phyloP scores from a whole-genome alignment of 2,888 invertebrate species.

The Patella caerulea region DNA sequence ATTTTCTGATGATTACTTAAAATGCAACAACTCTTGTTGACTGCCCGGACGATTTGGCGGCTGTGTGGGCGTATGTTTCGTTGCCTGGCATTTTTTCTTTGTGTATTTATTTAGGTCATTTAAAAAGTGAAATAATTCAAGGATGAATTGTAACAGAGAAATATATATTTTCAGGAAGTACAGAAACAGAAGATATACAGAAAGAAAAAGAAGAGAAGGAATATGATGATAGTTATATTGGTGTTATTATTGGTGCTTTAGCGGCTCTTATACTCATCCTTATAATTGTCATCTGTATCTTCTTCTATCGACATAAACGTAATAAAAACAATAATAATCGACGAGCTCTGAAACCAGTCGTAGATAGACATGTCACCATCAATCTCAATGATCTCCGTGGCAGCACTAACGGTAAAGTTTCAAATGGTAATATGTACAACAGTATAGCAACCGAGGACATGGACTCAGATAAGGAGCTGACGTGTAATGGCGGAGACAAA shows the following conservation, averaged over 20 bases:
- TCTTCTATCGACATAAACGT: slow-evolving; percentile 73
- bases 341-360: slow-evolving; percentile 57
- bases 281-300: slow-evolving; percentile 80
- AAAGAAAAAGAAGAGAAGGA: slow-evolving; percentile 41
- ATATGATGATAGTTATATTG: slow-evolving; percentile 59
- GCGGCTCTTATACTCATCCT: slow-evolving; percentile 79
- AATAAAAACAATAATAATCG: slow-evolving; percentile 64
- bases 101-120: too few relatives aligned
- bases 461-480: slow-evolving; percentile 64
- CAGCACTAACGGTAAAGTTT: slow-evolving; percentile 61
- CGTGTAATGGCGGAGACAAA: slow-evolving; percentile 51
- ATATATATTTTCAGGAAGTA: background rate
- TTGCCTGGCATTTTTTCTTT: too few relatives aligned
- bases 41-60: too few relatives aligned
- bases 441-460: slow-evolving; percentile 70
- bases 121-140: too few relatives aligned
- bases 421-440: slow-evolving; percentile 72
- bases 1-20: too few relatives aligned
- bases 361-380: slow-evolving; percentile 75
- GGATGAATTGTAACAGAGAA: background rate
- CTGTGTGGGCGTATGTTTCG: too few relatives aligned
- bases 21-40: too few relatives aligned
- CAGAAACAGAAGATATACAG: slow-evolving; percentile 26
- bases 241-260: slow-evolving; percentile 73
- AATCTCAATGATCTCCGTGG: slow-evolving; percentile 77